Percentiles rank a stretch among this genome's conserved stretches.
Conservation (phyloP, 2,888 invertebrate species). For the Habroteleia sp. region DNA sequence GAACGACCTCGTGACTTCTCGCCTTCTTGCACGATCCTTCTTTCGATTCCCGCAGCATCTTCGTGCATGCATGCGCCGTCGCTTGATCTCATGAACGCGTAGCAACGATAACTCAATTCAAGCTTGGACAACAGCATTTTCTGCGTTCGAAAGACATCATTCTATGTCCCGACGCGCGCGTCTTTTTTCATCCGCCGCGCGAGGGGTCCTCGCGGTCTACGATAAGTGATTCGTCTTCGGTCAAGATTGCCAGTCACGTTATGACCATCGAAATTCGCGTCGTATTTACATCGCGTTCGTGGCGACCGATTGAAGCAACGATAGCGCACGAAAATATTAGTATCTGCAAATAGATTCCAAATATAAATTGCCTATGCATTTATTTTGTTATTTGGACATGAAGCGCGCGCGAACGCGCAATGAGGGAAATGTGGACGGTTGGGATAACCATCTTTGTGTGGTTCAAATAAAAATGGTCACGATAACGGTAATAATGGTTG, state of each 20-base stretch:
- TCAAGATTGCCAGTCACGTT: conserved; percentile 60
- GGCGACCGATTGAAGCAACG: conserved; percentile 11
- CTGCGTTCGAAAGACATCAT: conserved; percentile 59
- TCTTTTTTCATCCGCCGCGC: conserved; percentile 48
- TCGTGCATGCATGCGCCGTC: conserved; percentile 33
- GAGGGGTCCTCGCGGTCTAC: conserved; percentile 21
- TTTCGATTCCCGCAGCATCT: conserved; percentile 55
- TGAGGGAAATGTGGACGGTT: no score
- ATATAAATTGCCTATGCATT: no score
- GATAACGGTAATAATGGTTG: no score
- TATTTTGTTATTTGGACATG: no score
- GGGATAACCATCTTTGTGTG: no score
- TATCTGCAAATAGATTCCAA: neutral
- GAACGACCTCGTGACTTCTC: conserved; percentile 62
- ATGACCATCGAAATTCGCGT: conserved; percentile 61
- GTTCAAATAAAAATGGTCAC: no score
- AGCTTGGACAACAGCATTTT: conserved; percentile 53
- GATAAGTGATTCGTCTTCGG: conserved; percentile 59
- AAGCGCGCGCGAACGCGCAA: no score
- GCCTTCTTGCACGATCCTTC: conserved; percentile 59
- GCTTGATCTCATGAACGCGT: conserved; percentile 53
- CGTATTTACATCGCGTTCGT: conserved; percentile 52
- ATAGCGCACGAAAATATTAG: conserved; percentile 9
- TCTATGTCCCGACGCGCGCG: conserved; percentile 35
- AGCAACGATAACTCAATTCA: conserved; percentile 63